A percentile compares a stretch with the other conserved stretches of the same genome.
These are phyloP conservation scores for Galeopsomyia nigrocyanea DNA, from an alignment of 2,888 invertebrate species.

Conservation along the genomic window DNA sequence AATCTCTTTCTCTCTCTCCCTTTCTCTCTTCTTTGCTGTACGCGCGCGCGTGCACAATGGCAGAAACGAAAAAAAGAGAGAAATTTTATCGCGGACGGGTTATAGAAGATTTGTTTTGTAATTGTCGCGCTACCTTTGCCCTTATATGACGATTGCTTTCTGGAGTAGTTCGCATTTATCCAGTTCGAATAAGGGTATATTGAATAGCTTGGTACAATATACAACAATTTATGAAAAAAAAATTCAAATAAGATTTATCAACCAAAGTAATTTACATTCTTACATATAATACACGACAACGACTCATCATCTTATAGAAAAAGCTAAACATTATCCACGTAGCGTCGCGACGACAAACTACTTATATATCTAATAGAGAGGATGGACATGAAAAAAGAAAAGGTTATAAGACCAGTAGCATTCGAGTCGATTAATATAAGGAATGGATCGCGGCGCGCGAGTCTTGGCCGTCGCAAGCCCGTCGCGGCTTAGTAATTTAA, in stretches of 20 bases:
- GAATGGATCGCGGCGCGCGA: slow-evolving; percentile 58
- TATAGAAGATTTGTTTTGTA: slow-evolving; percentile 36
- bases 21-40: slow-evolving; percentile 22
- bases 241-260: background rate
- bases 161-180: background rate
- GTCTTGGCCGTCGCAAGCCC: slow-evolving; percentile 64
- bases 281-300: background rate
- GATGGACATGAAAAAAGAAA: slow-evolving; percentile 49
- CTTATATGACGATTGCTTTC: slow-evolving; percentile 46
- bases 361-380: slow-evolving; percentile 36
- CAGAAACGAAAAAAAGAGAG: slow-evolving; percentile 4
- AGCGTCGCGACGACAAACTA: slow-evolving; percentile 11
- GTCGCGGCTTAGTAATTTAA: slow-evolving; percentile 68
- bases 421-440: slow-evolving; percentile 64
- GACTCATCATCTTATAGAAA: slow-evolving; percentile 35
- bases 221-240: no score
- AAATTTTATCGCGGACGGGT: slow-evolving; percentile 39
- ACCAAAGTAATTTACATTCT: no score
- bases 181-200: background rate
- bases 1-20: slow-evolving; percentile 22
- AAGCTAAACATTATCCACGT: slow-evolving; percentile 1
- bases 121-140: slow-evolving; percentile 13
- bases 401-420: background rate
- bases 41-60: slow-evolving; percentile 37
- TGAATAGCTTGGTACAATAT: no score